Evolutionary conservation across 2,113 vertebrate species (phyloP).

Genomic region (Ammodytes marinus): DNA sequence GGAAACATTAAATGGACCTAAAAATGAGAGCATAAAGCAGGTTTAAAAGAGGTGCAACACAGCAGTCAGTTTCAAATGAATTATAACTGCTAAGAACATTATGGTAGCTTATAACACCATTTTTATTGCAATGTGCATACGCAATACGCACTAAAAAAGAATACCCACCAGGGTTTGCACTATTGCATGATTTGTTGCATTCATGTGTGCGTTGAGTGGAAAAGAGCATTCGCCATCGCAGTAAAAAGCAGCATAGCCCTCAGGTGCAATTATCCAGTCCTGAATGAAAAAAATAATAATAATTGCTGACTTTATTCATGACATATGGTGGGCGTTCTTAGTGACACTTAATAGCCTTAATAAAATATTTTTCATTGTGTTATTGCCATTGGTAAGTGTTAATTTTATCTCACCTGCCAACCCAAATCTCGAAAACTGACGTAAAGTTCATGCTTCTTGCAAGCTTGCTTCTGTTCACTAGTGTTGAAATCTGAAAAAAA

Average conservation of each 20-base stretch:
- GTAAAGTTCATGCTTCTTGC: slow-evolving; percentile 99
- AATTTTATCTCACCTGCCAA: slow-evolving; percentile 91
- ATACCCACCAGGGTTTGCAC: slow-evolving; percentile 95
- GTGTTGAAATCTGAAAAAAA: slow-evolving; percentile 92
- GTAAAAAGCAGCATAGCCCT: slow-evolving; percentile 98
- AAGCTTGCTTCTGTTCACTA: slow-evolving; percentile 98
- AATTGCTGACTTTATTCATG: slow-evolving; percentile 8
- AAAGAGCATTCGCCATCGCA: slow-evolving; percentile 99
- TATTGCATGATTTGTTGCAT: slow-evolving; percentile 98
- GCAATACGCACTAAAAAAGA: not conserved
- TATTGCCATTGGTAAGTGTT: not conserved
- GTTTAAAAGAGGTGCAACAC: slow-evolving; percentile 40
- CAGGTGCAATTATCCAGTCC: slow-evolving; percentile 99
- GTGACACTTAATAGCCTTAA: not conserved
- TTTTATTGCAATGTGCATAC: slow-evolving; percentile 28
- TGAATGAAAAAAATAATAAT: slow-evolving; percentile 66
- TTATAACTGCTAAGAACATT: slow-evolving; percentile 22
- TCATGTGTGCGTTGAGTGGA: slow-evolving; percentile 99
- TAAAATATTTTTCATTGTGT: not conserved
- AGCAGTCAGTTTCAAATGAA: slow-evolving; percentile 35
- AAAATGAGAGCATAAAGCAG: slow-evolving; percentile 50
- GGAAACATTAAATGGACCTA: slow-evolving; percentile 99
- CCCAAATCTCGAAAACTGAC: slow-evolving; percentile 98
- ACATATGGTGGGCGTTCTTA: not conserved
- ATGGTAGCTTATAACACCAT: slow-evolving; percentile 5